Base-by-base conservation (phyloP, 2,113 vertebrate species). In the Halichoeres trimaculatus region DNA sequence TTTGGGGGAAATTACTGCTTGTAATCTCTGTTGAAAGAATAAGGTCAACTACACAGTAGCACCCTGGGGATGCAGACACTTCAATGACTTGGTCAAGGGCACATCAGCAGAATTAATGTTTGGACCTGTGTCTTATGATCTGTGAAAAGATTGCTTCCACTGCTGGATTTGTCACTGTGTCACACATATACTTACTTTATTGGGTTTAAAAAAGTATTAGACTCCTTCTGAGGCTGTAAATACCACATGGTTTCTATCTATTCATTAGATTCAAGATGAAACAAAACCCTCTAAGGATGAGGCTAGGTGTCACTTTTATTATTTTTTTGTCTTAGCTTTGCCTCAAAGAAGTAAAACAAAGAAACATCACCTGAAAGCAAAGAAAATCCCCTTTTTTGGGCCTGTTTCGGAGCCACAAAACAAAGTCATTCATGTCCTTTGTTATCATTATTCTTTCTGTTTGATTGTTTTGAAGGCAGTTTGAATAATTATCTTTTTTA, bases 11-110 rank as follows among this genome's bases (percentile, higher is more conserved):
- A 70, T 72, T 62, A 69, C 41, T 50, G 71, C 43, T 38, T 62
- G 10, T 71, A 74, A 74, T 40, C 76, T 59, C n/a, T 22, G 36
- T 35, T 65, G 16, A 43, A 41, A 64, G n/a, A 61, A 50, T 63
- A 38, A 65, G 60, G 64, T 88, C 53, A 74, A 66, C 41, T 40
- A 34, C 56, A 70, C 36, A 38, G 34, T 45, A 3, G 16, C 19
- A 23, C 22, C 59, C 23, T 6, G n/a, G 38, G 62, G 80, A 10
- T 13, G 17, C 19, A 24, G 16, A 41, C 53, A 43, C 61, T 60
- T 56, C 17, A 45, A 11, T 45, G 61, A 51, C 50, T 10, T 9
- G 40, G 60, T 78, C 54, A 83, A 70, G 66, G 72, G 36, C 26
- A 71, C 51, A 16, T 47, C 14, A 40, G 51, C 38, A 70, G 60